phyloP scores from a whole-genome alignment of 1,140 invertebrate genomes.

The silkworm (Bombyx mori) region DNA sequence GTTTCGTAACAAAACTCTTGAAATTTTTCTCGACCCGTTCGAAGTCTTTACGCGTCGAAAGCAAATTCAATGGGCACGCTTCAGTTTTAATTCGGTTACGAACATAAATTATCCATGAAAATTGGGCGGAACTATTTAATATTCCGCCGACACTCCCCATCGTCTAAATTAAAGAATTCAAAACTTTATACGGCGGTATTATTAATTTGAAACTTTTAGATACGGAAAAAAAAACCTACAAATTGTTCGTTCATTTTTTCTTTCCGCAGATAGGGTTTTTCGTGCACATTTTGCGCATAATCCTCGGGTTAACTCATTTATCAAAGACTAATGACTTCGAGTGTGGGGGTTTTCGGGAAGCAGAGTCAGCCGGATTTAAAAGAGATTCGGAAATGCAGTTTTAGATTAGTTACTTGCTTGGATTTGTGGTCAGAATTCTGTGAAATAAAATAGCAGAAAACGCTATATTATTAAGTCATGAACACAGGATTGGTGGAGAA shows the following conservation, averaged over 20 bases:
- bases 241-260: constrained; percentile 20
- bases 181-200: constrained; percentile 13
- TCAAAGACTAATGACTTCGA: constrained; percentile 38
- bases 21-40: too few species aligned
- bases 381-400: background rate
- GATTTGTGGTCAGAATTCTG: too few species aligned
- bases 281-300: constrained; percentile 32
- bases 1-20: too few species aligned
- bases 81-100: background rate
- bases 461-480: too few species aligned
- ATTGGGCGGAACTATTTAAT: constrained; percentile 20
- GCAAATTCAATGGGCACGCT: too few species aligned
- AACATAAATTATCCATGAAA: constrained; percentile 10
- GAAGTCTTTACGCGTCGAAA: too few species aligned
- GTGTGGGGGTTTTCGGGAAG: constrained; percentile 22
- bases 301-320: constrained; percentile 33
- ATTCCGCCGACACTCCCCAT: constrained; percentile 17
- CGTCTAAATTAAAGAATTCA: constrained; percentile 16
- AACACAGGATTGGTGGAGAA: too few species aligned
- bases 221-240: constrained; percentile 3
- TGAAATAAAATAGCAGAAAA: too few species aligned
- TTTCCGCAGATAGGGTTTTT: constrained; percentile 24
- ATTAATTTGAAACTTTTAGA: constrained; percentile 21
- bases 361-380: too few species aligned
- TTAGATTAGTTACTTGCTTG: background rate